These are phyloP conservation scores for Misgurnus mizolepis DNA, from an alignment of 2,113 vertebrate genomes.

Conservation along the genomic window DNA sequence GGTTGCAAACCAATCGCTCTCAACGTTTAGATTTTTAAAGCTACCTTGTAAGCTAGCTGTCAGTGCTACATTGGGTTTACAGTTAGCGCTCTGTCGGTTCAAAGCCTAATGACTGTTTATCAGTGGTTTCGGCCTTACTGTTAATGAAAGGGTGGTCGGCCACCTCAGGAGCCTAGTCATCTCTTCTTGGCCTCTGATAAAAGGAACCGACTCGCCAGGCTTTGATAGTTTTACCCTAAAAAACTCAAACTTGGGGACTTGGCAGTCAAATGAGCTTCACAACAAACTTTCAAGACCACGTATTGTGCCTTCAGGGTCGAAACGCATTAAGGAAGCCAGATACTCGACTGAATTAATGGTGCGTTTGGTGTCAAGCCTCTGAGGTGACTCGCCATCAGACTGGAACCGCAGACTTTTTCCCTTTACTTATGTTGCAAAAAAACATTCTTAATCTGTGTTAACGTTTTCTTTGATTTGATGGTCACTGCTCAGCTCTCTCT, in stretches of 20 bases:
- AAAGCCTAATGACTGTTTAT: conserved; percentile 41
- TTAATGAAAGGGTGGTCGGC: conserved; percentile 40
- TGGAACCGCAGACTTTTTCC: background rate
- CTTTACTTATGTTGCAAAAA: background rate
- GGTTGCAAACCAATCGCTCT: conserved; percentile 12
- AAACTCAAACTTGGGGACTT: conserved; percentile 9
- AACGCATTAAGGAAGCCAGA: conserved; percentile 16
- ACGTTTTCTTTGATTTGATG: no score
- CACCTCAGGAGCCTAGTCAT: conserved; percentile 40
- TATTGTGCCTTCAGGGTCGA: conserved; percentile 34
- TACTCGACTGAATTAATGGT: conserved; percentile 32
- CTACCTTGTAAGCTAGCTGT: conserved; percentile 16
- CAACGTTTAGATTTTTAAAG: background rate
- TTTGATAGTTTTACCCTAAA: conserved; percentile 29
- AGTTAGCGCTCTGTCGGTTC: conserved; percentile 13
- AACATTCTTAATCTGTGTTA: no score
- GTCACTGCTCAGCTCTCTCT: no score
- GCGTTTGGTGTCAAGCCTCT: conserved; percentile 23
- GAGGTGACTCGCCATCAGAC: conserved; percentile 15
- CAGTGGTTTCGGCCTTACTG: conserved; percentile 35
- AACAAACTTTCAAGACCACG: conserved; percentile 27
- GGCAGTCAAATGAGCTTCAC: conserved; percentile 28
- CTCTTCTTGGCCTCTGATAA: conserved; percentile 37
- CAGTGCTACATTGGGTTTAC: background rate
- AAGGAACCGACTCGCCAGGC: conserved; percentile 9